A percentile compares a stretch with the other conserved stretches of the same genome.
phyloP scores from a whole-genome alignment of 2,113 vertebrate species.

The Boleophthalmus pectinirostris region DNA sequence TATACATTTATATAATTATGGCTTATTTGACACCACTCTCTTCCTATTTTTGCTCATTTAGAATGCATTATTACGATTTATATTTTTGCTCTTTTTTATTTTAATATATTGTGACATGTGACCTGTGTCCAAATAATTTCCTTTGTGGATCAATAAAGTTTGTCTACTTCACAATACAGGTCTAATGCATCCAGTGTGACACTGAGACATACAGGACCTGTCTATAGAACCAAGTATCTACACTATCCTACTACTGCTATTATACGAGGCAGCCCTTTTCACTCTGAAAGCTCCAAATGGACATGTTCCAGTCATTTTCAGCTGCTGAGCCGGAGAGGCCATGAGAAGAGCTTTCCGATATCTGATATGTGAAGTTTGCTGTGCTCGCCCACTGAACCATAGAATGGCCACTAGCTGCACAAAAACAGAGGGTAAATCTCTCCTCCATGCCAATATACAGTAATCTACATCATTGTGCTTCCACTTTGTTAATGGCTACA shows the following conservation, averaged over 20 bases:
- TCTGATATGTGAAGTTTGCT: background rate
- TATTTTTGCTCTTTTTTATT: no score
- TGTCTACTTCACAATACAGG: constrained; percentile 7
- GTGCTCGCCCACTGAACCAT: background rate
- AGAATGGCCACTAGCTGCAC: background rate
- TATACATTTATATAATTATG: no score
- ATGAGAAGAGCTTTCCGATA: background rate
- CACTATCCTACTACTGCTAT: background rate
- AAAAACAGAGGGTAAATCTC: no score
- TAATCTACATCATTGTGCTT: no score
- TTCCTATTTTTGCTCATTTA: no score
- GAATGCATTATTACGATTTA: no score
- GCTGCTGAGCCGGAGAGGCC: background rate
- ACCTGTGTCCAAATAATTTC: no score
- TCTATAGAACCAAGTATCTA: background rate
- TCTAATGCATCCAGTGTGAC: constrained; percentile 6
- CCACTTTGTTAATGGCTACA: background rate
- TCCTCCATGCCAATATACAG: no score
- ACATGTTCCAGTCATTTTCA: background rate
- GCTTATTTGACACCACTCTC: no score
- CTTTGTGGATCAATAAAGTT: no score
- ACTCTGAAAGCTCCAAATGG: background rate
- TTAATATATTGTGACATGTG: no score
- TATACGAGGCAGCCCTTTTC: background rate
- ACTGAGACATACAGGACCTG: background rate